A percentile compares a stretch with the other conserved stretches of the same genome.
These are phyloP conservation scores for Poliocrania exsul DNA, from an alignment of 2,797 vertebrate species.

Conservation along the genomic window DNA sequence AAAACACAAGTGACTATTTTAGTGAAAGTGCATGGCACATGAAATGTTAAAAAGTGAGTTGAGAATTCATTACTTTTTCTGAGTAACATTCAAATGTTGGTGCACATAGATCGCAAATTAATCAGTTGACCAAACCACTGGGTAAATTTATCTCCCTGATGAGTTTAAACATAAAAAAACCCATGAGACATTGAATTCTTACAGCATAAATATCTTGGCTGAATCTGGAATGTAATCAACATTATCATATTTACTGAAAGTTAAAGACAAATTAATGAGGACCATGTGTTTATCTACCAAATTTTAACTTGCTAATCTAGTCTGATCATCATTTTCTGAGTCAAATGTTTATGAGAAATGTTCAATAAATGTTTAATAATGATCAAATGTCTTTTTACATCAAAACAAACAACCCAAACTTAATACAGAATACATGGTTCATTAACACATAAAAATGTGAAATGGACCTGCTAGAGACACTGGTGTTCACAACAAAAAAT, in stretches of 20 bases:
- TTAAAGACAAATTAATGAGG: conserved; percentile 17
- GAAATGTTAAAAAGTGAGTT: not conserved
- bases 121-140: not conserved
- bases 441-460: not conserved
- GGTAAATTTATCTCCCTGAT: conserved; percentile 10
- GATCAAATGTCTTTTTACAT: not conserved
- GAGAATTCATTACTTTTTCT: not conserved
- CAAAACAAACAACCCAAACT: not conserved
- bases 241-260: conserved; percentile 2
- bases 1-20: not conserved
- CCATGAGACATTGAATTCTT: conserved; percentile 5
- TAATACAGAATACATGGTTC: not conserved
- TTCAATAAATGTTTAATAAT: conserved; percentile 16
- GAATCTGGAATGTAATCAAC: conserved; percentile 31
- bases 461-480: not conserved
- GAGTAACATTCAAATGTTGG: not conserved
- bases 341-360: not conserved
- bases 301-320: conserved; percentile 7
- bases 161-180: conserved; percentile 11
- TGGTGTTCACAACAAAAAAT: not conserved
- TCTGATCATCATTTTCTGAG: not conserved
- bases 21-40: not conserved
- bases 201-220: not conserved
- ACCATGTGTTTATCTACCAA: conserved; percentile 13
- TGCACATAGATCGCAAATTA: not conserved